Percentiles rank a stretch among this genome's conserved stretches.
phyloP scores from a whole-genome alignment of 2,888 invertebrate genomes.

The Trichogramma dendrolimi region DNA sequence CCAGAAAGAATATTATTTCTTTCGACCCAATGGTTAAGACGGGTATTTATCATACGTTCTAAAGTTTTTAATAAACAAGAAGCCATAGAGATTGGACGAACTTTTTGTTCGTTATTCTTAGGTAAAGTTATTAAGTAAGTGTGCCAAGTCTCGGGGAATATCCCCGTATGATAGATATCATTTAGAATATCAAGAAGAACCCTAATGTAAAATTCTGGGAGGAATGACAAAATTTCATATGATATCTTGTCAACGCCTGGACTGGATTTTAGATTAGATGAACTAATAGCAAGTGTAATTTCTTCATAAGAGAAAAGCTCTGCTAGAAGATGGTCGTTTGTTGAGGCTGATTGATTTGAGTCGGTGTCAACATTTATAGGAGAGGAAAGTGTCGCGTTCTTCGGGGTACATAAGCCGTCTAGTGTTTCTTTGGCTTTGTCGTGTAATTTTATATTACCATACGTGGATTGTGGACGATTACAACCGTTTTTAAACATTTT shows the following conservation, averaged over 20 bases:
- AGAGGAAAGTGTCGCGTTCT: too few relatives aligned
- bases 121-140: constrained; percentile 25
- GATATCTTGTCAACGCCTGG: constrained; percentile 4
- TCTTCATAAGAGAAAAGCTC: constrained; percentile 1
- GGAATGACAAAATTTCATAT: background rate
- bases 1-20: constrained; percentile 9
- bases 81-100: constrained; percentile 27
- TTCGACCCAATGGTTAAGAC: constrained; percentile 21
- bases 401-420: too few relatives aligned
- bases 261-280: background rate
- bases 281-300: background rate
- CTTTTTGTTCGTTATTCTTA: constrained; percentile 21
- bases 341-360: too few relatives aligned
- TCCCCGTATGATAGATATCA: background rate
- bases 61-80: constrained; percentile 25
- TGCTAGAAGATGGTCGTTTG: background rate
- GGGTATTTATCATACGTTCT: constrained; percentile 22
- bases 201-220: constrained; percentile 2
- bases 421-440: too few relatives aligned
- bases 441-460: too few relatives aligned
- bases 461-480: too few relatives aligned
- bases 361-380: background rate
- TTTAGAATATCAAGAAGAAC: constrained; percentile 2
- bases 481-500: too few relatives aligned
- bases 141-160: constrained; percentile 22